phyloP scores from a whole-genome alignment of 2,797 vertebrate species.

The Anabas testudineus region DNA sequence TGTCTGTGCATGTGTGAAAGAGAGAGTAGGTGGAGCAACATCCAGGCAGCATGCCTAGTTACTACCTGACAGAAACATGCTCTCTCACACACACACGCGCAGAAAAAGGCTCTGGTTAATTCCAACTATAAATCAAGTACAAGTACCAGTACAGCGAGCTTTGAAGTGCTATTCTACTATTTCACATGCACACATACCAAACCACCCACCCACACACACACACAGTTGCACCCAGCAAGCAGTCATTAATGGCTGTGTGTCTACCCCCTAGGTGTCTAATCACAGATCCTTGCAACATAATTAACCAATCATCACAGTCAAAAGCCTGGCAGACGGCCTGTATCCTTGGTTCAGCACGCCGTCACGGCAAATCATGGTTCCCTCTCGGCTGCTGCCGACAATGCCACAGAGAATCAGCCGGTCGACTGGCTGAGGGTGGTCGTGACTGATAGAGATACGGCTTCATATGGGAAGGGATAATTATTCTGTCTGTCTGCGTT shows the following conservation, averaged over 20 bases:
- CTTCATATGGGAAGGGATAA: conserved; percentile 60
- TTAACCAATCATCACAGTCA: conserved; percentile 71
- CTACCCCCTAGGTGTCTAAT: conserved; percentile 66
- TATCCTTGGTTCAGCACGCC: conserved; percentile 44
- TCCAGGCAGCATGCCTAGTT: conserved; percentile 10
- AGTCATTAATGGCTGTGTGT: conserved; percentile 60
- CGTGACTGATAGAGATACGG: conserved; percentile 67
- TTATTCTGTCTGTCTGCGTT: conserved; percentile 72
- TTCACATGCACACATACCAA: conserved; percentile 17
- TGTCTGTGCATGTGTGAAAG: conserved; percentile 7
- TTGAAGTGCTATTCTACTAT: conserved; percentile 32
- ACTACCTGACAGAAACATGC: conserved; percentile 26
- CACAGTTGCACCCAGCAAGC: conserved; percentile 42
- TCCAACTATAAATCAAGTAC: conserved; percentile 31
- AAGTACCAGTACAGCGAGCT: conserved; percentile 26
- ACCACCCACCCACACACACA: conserved; percentile 26
- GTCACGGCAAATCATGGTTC: conserved; percentile 63
- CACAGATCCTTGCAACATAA: conserved; percentile 67
- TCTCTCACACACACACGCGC: conserved; percentile 22
- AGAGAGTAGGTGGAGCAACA: conserved; percentile 6
- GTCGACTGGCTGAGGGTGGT: conserved; percentile 49
- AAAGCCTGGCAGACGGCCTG: conserved; percentile 50
- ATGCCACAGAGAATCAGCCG: conserved; percentile 62
- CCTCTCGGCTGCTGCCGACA: conserved; percentile 47
- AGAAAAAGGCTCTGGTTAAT: conserved; percentile 39